These are phyloP conservation scores for Ictalurus punctatus DNA, from an alignment of 2,113 vertebrate genomes.

Conservation along the genomic window DNA sequence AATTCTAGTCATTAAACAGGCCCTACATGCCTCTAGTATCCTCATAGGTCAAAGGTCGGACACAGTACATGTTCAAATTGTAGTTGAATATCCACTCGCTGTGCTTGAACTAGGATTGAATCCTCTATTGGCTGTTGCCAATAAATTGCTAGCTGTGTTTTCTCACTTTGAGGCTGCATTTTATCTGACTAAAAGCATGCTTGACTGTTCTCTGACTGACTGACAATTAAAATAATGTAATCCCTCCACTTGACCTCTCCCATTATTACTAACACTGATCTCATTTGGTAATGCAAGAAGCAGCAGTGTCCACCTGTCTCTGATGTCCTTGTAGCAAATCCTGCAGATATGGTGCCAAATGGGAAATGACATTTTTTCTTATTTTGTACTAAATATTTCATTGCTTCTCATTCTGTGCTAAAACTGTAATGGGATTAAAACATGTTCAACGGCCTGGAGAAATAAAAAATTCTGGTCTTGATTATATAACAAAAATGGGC, in stretches of 20 bases:
- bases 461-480: neutral
- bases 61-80: constrained; percentile 16
- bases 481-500: neutral
- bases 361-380: constrained; percentile 39
- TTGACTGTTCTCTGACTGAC: constrained; percentile 61
- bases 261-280: constrained; percentile 77
- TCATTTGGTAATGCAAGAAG: constrained; percentile 77
- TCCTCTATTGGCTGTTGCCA: neutral
- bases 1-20: constrained; percentile 21
- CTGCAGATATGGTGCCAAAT: constrained; percentile 67
- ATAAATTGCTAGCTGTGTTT: constrained; percentile 6
- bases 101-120: constrained; percentile 2
- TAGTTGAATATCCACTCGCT: constrained; percentile 5
- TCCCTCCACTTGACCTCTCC: constrained; percentile 77
- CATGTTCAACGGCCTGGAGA: neutral
- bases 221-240: constrained; percentile 70
- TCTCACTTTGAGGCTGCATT: constrained; percentile 8
- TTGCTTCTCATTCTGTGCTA: constrained; percentile 12
- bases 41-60: constrained; percentile 28
- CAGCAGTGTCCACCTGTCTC: constrained; percentile 70
- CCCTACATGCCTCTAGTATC: constrained; percentile 21
- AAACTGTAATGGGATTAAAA: constrained; percentile 20
- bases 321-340: constrained; percentile 73
- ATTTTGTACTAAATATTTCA: neutral
- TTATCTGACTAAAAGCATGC: constrained; percentile 35